Base-by-base conservation (phyloP, 2,797 vertebrate species). In the Rhinatrema bivittatum region DNA sequence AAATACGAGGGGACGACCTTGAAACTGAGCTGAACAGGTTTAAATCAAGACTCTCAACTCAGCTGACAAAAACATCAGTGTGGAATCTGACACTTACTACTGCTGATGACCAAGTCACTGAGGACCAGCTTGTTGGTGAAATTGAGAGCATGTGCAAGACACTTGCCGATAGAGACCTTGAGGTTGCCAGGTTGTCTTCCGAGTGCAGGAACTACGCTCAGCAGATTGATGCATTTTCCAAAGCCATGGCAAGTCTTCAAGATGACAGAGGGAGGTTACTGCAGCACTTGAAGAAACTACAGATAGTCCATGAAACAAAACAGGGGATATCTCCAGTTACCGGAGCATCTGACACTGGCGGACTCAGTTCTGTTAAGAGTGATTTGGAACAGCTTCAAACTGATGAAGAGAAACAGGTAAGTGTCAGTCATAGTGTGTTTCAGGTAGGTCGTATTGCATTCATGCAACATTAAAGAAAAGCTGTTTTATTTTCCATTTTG, bases 201-300 rank as follows among this genome's bases (percentile, higher is more conserved):
- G 76, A 91, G 26, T 86, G 86, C 10, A 46, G 28, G 20, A 41
- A 16, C 3, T 81, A 71, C n/a, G 54, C 39, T 59, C 68, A 81
- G 31, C 85, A 92, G 73, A 65, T 91, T 11, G 66, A 78, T 1
- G 85, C 90, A 0, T 91, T 92, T 72, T 87, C 89, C 54, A 87
- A 78, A 30, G 84, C 88, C 28, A 91, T 92, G 89, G 86, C 81
- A 60, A 91, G 89, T 50, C 82, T 93, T 24, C 91, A 93, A 31
- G 76, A 87, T 25, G 88, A 93, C 24, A 74, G 88, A 20, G 89
- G 92, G 62, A 60, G 84, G 49, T 56, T 91, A 70, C 49, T 89
- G 48, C 85, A 87, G 19, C 77, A 89, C 16, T 63, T 92, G 59
- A 37, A 59, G 20, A 60, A 41, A 10, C 65, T 76, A 66, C 83